Base-by-base conservation (phyloP, 2,888 invertebrate species). In the Eumerus sabulonum region DNA sequence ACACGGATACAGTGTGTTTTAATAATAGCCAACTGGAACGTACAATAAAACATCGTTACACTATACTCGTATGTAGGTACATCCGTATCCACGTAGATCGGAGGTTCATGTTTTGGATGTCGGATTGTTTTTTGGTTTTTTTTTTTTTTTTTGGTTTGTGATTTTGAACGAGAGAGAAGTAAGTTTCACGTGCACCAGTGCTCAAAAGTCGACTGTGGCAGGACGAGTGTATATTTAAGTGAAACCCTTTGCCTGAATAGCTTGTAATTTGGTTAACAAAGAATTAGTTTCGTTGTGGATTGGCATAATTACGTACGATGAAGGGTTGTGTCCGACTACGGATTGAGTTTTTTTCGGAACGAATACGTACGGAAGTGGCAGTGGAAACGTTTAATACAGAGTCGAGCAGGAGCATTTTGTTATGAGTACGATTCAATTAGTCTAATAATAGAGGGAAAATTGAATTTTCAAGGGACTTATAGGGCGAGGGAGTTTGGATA, bases 241-340 rank as follows among this genome's bases (percentile, higher is more conserved):
- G 48, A 17, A 73, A 48, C 54, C 66, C 59, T 60, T 64, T 51
- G 36, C 11, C 9, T 40, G 57, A 35, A 57, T 56, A 60, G 45
- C 9, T 17, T 67, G 57, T 66, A 63, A 57, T 68, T 74, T 63
- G 40, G 51, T 74, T 68, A 68, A 63, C 18, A 68, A 51, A 51
- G 50, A 74, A 68, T 74, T 62, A 68, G 62, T 62, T 62, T 62
- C 18, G 40, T 27, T 40, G 57, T 18, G 38, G 45, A 76, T 68
- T 68, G 56, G 51, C 68, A 60, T 73, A 73, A 68, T 68, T 76
- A 68, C 57, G 51, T 50, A n/a, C 38, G 40, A 74, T 68, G 50
- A 27, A 27, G 27, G 27, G 27, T 27, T 2, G 27, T 27, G 27
- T 27, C 7, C 27, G 27, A 27, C 27, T 27, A 7, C 27, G 27